phyloP scores from a whole-genome alignment of 2,888 invertebrate genomes.

The Epistrophella euchroma region DNA sequence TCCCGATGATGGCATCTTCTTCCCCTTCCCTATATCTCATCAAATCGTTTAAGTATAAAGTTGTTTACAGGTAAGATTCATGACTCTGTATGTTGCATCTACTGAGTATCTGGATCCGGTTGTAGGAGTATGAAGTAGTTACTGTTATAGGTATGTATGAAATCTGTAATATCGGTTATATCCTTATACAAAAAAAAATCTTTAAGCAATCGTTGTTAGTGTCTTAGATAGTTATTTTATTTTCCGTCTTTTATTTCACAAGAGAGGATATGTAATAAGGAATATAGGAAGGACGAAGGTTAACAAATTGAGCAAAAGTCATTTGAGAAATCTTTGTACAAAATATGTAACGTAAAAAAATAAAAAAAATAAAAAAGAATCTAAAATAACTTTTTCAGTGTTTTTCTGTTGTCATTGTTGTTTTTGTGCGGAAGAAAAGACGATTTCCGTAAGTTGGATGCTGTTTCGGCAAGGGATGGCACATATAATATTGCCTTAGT shows the following conservation, averaged over 20 bases:
- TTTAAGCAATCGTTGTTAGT: slow-evolving; percentile 29
- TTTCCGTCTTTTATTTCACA: background rate
- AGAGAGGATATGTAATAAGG: background rate
- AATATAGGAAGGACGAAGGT: slow-evolving; percentile 20
- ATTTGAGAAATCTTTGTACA: slow-evolving; percentile 46
- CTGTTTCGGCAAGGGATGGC: background rate
- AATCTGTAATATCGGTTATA: slow-evolving; percentile 39
- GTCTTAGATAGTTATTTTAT: background rate
- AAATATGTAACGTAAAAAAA: slow-evolving; percentile 1
- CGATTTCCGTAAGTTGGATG: slow-evolving; percentile 37
- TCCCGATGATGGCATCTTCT: background rate
- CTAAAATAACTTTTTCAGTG: slow-evolving; percentile 3
- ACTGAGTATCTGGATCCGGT: background rate
- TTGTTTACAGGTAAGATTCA: slow-evolving; percentile 61
- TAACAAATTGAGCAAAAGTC: slow-evolving; percentile 72
- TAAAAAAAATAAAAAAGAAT: slow-evolving; percentile 3
- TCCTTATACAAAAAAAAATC: slow-evolving; percentile 47
- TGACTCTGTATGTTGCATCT: slow-evolving; percentile 25
- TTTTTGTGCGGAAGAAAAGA: slow-evolving; percentile 15
- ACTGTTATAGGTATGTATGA: background rate
- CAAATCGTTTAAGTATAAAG: slow-evolving; percentile 64
- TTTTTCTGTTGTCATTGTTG: slow-evolving; percentile 24
- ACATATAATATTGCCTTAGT: slow-evolving; percentile 22
- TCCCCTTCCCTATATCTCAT: background rate
- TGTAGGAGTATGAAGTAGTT: background rate